Conservation (phyloP, 2,113 vertebrate species). For the Crocuta crocuta region DNA sequence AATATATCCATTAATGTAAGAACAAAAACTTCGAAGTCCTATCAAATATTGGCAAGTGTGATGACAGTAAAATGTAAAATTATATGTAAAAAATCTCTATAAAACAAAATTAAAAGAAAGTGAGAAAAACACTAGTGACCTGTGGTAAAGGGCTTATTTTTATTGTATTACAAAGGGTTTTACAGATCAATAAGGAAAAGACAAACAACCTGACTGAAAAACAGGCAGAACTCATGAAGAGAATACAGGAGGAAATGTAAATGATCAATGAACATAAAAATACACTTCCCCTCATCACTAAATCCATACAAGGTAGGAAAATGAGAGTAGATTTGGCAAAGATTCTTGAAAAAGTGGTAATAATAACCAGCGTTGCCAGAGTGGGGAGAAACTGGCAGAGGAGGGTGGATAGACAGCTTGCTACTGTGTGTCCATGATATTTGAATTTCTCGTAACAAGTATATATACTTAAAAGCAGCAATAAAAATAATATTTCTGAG, state of each 20-base stretch:
- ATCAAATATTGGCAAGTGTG: not conserved
- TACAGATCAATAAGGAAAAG: not conserved
- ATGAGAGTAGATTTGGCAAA: not conserved
- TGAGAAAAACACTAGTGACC: not conserved
- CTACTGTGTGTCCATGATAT: not conserved
- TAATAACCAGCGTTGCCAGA: not conserved
- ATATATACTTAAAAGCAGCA: not conserved
- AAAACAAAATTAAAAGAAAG: not conserved
- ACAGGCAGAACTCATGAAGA: not conserved
- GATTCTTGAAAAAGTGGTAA: not conserved
- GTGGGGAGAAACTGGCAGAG: not conserved
- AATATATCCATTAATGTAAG: not conserved
- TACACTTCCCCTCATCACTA: not conserved
- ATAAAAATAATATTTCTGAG: not conserved
- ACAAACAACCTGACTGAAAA: not conserved
- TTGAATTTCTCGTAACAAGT: not conserved
- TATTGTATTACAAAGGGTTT: not conserved
- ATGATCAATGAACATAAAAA: not conserved
- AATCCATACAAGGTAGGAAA: not conserved
- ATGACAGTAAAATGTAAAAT: slow-evolving; percentile 7
- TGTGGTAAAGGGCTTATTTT: not conserved
- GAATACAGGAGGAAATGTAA: not conserved
- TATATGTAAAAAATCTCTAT: not conserved
- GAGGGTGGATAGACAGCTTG: not conserved
- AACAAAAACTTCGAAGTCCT: not conserved